Conservation (phyloP, 2,113 vertebrate species). For the Suricata suricatta region DNA sequence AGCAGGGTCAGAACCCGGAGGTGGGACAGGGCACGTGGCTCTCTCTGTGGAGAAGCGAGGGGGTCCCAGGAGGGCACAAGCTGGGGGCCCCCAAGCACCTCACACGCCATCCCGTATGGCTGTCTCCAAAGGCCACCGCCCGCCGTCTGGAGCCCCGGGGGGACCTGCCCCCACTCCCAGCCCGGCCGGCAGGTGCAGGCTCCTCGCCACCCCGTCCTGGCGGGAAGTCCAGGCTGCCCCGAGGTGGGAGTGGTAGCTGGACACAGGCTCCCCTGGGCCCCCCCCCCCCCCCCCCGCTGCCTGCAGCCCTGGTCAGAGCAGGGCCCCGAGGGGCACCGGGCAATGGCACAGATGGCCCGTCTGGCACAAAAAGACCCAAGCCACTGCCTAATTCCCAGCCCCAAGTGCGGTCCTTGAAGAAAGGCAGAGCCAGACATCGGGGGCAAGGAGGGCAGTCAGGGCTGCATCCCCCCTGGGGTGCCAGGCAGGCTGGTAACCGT, state of each 20-base stretch:
- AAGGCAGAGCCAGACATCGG: neutral
- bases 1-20: neutral
- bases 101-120: rapidly evolving
- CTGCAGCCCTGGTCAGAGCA: neutral
- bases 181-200: no score
- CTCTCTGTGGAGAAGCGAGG: no score
- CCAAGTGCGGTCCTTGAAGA: rapidly evolving
- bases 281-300: no score
- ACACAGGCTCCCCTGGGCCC: neutral
- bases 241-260: no score
- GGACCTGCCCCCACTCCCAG: neutral
- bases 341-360: neutral
- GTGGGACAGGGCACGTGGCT: no score
- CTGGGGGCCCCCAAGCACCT: neutral
- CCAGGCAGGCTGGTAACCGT: no score
- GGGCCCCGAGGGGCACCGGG: neutral
- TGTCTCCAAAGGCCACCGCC: neutral
- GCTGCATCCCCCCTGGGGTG: no score
- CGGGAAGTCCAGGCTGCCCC: neutral
- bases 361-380: neutral
- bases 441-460: neutral
- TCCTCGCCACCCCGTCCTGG: neutral
- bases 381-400: neutral
- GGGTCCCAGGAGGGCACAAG: neutral
- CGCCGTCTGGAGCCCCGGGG: neutral